Conservation (phyloP, 2,113 vertebrate genomes). For the Dromiciops gliroides region DNA sequence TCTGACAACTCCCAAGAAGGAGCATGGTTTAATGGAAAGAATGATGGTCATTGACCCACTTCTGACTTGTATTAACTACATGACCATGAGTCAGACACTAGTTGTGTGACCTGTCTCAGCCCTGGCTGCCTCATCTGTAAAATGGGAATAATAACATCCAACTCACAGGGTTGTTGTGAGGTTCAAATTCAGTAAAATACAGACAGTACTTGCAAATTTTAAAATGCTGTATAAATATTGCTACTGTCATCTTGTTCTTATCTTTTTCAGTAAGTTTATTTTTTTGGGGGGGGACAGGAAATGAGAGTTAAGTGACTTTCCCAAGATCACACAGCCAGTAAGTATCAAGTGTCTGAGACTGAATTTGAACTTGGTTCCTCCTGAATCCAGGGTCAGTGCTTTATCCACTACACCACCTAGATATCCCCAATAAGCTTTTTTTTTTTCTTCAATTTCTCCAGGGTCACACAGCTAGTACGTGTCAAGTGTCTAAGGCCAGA, state of each 20-base stretch:
- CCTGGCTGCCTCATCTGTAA: background rate
- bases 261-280: too few species aligned
- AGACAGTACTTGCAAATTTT: background rate
- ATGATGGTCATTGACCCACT: background rate
- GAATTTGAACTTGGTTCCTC: too few species aligned
- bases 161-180: background rate
- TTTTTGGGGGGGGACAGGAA: too few species aligned
- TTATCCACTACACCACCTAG: too few species aligned
- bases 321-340: too few species aligned
- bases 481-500: too few species aligned
- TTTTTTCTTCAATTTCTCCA: too few species aligned
- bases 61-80: background rate
- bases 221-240: background rate
- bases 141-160: background rate
- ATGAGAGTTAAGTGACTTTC: too few species aligned
- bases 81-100: background rate
- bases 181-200: background rate
- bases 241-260: background rate
- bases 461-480: too few species aligned
- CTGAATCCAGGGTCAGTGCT: too few species aligned
- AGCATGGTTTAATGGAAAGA: background rate
- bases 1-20: background rate
- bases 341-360: too few species aligned
- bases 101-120: background rate
- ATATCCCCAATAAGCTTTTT: too few species aligned